Conservation (phyloP, 35 echinoderm and acorn worm genomes). For the Ptychodera flava region DNA sequence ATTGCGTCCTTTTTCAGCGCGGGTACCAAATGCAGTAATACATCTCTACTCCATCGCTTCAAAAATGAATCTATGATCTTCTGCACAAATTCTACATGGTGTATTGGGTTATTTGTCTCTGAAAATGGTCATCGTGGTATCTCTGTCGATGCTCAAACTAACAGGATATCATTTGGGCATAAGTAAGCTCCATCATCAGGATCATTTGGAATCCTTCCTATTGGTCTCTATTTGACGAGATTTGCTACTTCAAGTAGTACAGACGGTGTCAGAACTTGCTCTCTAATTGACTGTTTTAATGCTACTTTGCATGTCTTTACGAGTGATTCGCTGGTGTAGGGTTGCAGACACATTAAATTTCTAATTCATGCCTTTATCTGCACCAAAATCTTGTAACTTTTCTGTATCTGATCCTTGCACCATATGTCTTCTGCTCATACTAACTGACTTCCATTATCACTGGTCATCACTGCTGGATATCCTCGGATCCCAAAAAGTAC, state of each 20-base stretch:
- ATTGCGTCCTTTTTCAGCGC: constrained; percentile 32
- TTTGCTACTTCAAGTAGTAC: no score
- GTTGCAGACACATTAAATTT: constrained; percentile 45
- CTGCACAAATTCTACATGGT: constrained; percentile 58
- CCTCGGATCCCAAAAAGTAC: constrained; percentile 21
- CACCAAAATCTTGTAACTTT: constrained; percentile 50
- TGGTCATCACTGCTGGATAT: no score
- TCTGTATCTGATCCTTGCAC: constrained; percentile 36
- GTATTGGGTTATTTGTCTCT: constrained; percentile 34
- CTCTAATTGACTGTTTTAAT: no score
- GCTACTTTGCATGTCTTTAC: constrained; percentile 47
- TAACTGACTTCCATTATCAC: no score
- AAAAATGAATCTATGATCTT: no score
- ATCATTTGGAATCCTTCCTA: no score
- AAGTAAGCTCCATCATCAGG: no score
- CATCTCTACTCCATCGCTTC: constrained; percentile 37
- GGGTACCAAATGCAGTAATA: constrained; percentile 33
- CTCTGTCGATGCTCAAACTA: constrained; percentile 29
- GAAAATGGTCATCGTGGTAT: constrained; percentile 53
- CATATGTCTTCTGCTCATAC: constrained; percentile 44
- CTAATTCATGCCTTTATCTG: constrained; percentile 35
- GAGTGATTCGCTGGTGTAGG: constrained; percentile 38
- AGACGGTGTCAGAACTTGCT: no score
- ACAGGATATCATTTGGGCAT: no score
- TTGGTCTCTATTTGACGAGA: no score